phyloP scores from a whole-genome alignment of 2,797 vertebrate species.

The Syngnathus acus region DNA sequence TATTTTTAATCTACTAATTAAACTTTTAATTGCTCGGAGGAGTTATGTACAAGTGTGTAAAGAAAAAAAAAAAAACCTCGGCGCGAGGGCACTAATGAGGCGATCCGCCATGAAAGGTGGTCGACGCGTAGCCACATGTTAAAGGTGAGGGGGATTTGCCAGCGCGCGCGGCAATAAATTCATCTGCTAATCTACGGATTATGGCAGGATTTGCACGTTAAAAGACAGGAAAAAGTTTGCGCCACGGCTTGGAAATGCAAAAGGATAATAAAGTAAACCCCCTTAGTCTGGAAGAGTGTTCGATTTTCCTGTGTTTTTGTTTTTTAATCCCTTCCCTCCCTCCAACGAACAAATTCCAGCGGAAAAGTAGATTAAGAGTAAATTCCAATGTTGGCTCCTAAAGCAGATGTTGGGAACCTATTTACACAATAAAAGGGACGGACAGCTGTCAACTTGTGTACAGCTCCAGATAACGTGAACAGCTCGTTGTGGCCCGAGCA shows the following conservation, averaged over 20 bases:
- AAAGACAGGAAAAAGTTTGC: constrained; percentile 44
- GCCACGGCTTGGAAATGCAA: constrained; percentile 60
- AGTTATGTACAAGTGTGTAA: constrained; percentile 18
- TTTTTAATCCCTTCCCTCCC: constrained; percentile 5
- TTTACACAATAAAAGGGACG: constrained; percentile 62
- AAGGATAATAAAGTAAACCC: constrained; percentile 64
- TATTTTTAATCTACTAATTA: constrained; percentile 79
- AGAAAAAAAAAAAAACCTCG: constrained; percentile 32
- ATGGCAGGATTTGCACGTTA: constrained; percentile 58
- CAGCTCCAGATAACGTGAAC: constrained; percentile 61
- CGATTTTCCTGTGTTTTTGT: constrained; percentile 14
- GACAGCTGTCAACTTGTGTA: constrained; percentile 61
- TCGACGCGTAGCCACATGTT: constrained; percentile 53
- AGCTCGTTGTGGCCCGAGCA: constrained; percentile 40
- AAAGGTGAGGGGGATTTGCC: constrained; percentile 64
- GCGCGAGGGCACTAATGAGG: constrained; percentile 56
- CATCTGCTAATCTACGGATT: constrained; percentile 69
- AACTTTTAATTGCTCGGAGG: constrained; percentile 75
- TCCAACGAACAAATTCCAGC: constrained; percentile 52
- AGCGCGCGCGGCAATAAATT: constrained; percentile 58
- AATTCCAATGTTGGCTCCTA: constrained; percentile 61
- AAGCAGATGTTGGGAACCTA: constrained; percentile 65
- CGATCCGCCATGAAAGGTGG: constrained; percentile 56
- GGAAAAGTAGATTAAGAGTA: constrained; percentile 62
- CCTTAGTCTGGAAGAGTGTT: constrained; percentile 24